phyloP scores from a whole-genome alignment of 1,140 invertebrate species.

The Anastrepha obliqua region DNA sequence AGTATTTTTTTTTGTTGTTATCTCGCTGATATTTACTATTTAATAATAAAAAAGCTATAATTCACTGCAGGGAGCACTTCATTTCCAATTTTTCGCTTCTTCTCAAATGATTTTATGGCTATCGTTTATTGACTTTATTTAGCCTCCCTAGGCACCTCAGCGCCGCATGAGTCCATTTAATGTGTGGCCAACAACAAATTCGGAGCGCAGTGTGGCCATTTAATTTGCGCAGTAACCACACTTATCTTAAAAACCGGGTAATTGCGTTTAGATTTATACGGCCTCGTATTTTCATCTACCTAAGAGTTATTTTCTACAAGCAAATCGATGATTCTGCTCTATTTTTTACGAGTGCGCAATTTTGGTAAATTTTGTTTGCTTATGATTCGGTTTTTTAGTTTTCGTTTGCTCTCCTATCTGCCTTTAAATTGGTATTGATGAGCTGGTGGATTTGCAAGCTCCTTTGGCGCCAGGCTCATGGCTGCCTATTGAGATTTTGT shows the following conservation, averaged over 20 bases:
- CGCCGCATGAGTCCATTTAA: not conserved
- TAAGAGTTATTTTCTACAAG: not conserved
- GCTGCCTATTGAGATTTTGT: not conserved
- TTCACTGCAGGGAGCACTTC: not conserved
- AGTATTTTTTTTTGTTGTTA: not conserved
- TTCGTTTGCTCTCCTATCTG: not conserved
- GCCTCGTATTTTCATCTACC: not conserved
- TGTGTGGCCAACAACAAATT: not conserved
- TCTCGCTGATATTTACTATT: not conserved
- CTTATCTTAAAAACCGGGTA: conserved; percentile 44
- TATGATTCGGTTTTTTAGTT: not conserved
- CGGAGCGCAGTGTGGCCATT: not conserved
- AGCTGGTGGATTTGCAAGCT: conserved; percentile 11
- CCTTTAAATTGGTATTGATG: conserved; percentile 37
- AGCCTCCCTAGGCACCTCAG: not conserved
- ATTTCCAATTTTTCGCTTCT: not conserved
- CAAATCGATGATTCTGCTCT: not conserved
- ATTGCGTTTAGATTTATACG: conserved; percentile 50
- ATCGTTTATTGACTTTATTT: conserved; percentile 16
- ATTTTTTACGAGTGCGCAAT: conserved; percentile 25
- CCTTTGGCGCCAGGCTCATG: not conserved
- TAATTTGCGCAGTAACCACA: conserved; percentile 24
- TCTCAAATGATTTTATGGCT: conserved; percentile 10
- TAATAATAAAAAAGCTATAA: not conserved
- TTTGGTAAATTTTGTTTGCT: not conserved